A percentile compares a stretch with the other conserved stretches of the same genome.
Conservation (phyloP, 2,113 vertebrate species). For the Chelonoidis abingdonii region DNA sequence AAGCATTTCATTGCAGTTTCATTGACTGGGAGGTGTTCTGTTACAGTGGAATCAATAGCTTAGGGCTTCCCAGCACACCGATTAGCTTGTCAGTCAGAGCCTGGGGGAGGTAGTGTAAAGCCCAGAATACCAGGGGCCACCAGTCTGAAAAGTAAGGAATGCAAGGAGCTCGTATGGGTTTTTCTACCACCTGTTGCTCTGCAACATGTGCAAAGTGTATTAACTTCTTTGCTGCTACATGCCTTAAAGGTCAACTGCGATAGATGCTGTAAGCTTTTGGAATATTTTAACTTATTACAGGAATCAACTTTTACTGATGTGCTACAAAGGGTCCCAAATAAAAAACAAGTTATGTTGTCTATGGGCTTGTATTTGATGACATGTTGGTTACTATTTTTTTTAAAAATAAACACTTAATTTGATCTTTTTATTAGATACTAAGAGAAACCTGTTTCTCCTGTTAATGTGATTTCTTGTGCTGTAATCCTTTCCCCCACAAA, state of each 20-base stretch:
- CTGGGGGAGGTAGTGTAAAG: slow-evolving; percentile 92
- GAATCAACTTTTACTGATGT: slow-evolving; percentile 71
- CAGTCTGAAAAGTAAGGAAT: slow-evolving; percentile 92
- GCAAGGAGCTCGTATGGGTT: slow-evolving; percentile 82
- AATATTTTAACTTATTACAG: slow-evolving; percentile 80
- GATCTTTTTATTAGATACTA: slow-evolving; percentile 64
- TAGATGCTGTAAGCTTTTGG: slow-evolving; percentile 76
- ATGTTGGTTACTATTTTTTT: slow-evolving; percentile 54
- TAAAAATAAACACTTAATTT: slow-evolving; percentile 44
- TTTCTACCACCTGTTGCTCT: slow-evolving; percentile 94
- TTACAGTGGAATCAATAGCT: slow-evolving; percentile 97
- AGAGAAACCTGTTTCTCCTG: slow-evolving; percentile 63
- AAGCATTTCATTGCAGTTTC: slow-evolving; percentile 98
- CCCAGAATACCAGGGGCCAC: slow-evolving; percentile 93
- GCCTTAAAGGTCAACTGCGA: slow-evolving; percentile 85
- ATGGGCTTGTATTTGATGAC: slow-evolving; percentile 57
- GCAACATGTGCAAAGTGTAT: slow-evolving; percentile 96
- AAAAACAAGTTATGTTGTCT: slow-evolving; percentile 2
- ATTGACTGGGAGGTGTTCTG: slow-evolving; percentile 96
- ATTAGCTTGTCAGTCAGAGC: slow-evolving; percentile 99
- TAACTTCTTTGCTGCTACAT: slow-evolving; percentile 93
- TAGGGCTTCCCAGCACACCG: slow-evolving; percentile 91
- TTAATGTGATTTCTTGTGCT: slow-evolving; percentile 24
- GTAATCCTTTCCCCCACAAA: not conserved
- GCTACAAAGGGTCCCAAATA: slow-evolving; percentile 33